A percentile compares a stretch with the other conserved stretches of the same genome.
phyloP scores from a whole-genome alignment of 2,113 vertebrate genomes.

The Tragelaphus buxtoni region DNA sequence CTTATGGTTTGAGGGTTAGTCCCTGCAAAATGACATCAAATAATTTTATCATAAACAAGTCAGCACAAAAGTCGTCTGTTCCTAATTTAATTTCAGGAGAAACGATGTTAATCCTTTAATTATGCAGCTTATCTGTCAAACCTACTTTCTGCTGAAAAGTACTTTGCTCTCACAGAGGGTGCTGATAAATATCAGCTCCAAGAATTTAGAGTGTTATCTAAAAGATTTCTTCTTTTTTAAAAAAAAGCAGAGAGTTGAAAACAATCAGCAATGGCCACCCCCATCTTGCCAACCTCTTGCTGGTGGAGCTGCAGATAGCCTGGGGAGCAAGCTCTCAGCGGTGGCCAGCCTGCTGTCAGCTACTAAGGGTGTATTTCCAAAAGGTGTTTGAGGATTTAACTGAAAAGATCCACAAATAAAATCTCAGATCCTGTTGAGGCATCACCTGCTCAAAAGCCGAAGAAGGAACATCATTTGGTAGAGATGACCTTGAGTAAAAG shows the following conservation, averaged over 20 bases:
- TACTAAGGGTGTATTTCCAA: background rate
- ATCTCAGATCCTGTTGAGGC: background rate
- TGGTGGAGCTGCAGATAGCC: background rate
- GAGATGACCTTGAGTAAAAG: background rate
- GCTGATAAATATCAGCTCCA: conserved; percentile 56
- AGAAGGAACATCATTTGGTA: background rate
- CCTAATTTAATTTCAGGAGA: conserved; percentile 73
- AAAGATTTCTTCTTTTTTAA: background rate
- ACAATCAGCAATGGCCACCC: background rate
- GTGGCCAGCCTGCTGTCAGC: background rate
- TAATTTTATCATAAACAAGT: conserved; percentile 72
- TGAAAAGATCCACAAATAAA: background rate
- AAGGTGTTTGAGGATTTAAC: background rate
- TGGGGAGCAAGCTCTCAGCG: accelerated
- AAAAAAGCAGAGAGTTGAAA: background rate
- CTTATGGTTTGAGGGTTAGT: conserved; percentile 29
- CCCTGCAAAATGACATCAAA: conserved; percentile 54
- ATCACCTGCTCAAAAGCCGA: background rate
- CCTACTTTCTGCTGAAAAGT: conserved; percentile 68
- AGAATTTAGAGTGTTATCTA: conserved; percentile 8
- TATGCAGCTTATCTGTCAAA: conserved; percentile 76
- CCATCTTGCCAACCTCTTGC: background rate
- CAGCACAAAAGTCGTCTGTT: conserved; percentile 53
- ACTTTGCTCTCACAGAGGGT: conserved; percentile 34
- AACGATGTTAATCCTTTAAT: conserved; percentile 80